Percentiles rank a stretch among this genome's conserved stretches.
Conservation (phyloP, 2,113 vertebrate species). For the Takifugu bimaculatus region DNA sequence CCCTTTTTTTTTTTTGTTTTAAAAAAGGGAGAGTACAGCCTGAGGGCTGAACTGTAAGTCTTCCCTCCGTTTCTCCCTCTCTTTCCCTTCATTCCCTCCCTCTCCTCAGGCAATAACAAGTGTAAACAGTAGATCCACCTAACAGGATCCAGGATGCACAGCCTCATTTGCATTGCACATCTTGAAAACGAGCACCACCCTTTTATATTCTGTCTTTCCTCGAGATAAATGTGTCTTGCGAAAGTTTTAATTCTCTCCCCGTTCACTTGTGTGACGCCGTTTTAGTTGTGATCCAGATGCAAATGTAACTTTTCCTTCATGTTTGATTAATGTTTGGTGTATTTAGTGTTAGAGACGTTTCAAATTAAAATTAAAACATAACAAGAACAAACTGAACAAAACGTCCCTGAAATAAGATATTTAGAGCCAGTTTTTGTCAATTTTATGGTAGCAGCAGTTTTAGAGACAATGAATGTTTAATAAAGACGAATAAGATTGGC, state of each 20-base stretch:
- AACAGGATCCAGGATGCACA: constrained; percentile 74
- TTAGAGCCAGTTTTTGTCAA: too few relatives aligned
- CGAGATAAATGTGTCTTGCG: not conserved
- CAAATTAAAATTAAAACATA: too few relatives aligned
- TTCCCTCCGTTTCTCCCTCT: constrained; percentile 8
- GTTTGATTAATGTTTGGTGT: too few relatives aligned
- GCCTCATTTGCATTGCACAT: constrained; percentile 66
- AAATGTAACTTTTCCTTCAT: too few relatives aligned
- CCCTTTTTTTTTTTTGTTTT: not conserved
- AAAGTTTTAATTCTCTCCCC: not conserved
- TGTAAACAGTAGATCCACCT: constrained; percentile 62
- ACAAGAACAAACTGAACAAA: too few relatives aligned
- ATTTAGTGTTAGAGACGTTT: too few relatives aligned
- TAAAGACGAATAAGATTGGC: too few relatives aligned
- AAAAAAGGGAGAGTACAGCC: constrained; percentile 38
- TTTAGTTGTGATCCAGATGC: too few relatives aligned
- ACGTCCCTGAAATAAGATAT: too few relatives aligned
- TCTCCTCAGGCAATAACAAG: constrained; percentile 60
- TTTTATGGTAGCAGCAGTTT: too few relatives aligned
- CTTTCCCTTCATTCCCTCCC: constrained; percentile 29
- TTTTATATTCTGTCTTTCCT: not conserved
- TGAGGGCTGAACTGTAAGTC: constrained; percentile 49
- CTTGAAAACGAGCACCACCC: constrained; percentile 57
- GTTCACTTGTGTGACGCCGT: too few relatives aligned
- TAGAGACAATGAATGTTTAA: too few relatives aligned